Conservation (phyloP, 2,113 vertebrate genomes). For the Podarcis raffonei region DNA sequence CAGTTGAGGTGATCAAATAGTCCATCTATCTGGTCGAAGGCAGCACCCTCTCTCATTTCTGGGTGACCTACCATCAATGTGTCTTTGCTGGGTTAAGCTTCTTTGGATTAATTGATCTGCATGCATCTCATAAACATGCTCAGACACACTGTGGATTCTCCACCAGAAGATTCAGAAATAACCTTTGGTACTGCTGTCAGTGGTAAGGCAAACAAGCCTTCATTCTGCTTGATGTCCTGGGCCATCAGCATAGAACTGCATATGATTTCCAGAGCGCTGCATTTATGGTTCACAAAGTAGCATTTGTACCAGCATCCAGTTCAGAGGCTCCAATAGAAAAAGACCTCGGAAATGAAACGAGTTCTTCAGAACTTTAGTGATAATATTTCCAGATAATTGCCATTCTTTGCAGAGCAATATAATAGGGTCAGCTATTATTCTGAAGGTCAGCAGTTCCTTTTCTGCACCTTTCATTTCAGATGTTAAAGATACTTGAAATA, state of each 20-base stretch:
- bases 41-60: background rate
- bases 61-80: background rate
- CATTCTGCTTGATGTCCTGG: slow-evolving; percentile 26
- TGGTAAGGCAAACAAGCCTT: slow-evolving; percentile 33
- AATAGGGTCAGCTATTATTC: background rate
- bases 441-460: slow-evolving; percentile 27
- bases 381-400: slow-evolving; percentile 29
- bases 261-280: slow-evolving; percentile 29
- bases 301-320: slow-evolving; percentile 22
- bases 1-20: too few relatives aligned
- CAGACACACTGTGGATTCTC: background rate
- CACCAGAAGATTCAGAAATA: too few relatives aligned
- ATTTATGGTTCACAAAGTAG: slow-evolving; percentile 48
- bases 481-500: slow-evolving; percentile 37
- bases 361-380: slow-evolving; percentile 27
- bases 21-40: background rate
- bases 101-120: background rate
- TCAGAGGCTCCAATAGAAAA: slow-evolving; percentile 19
- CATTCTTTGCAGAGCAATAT: background rate
- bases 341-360: slow-evolving; percentile 7
- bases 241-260: slow-evolving; percentile 22
- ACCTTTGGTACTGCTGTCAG: background rate
- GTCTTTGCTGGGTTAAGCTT: background rate
- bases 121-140: background rate
- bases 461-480: slow-evolving; percentile 22